These are phyloP conservation scores for Eutolmus rufibarbis DNA, from an alignment of 2,888 invertebrate species.

Conservation along the genomic window DNA sequence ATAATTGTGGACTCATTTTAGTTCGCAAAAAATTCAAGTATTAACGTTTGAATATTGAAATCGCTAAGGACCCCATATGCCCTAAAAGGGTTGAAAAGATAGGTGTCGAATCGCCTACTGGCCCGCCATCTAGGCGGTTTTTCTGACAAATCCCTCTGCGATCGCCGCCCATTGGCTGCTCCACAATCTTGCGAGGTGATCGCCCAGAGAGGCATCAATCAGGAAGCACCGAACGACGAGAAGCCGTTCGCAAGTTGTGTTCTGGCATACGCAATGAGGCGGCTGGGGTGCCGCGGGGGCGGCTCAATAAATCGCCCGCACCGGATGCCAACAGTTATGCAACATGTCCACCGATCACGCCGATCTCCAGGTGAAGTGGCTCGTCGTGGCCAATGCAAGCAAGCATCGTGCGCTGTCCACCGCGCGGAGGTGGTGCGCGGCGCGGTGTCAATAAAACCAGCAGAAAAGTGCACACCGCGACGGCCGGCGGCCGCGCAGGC, in stretches of 20 bases:
- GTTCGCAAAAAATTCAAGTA: no score
- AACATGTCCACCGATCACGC: conserved; percentile 33
- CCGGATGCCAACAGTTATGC: conserved; percentile 40
- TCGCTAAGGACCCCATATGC: no score
- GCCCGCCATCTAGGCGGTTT: background rate
- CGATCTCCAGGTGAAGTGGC: conserved; percentile 7
- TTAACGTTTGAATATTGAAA: no score
- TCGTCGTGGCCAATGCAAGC: background rate
- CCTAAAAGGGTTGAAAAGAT: background rate
- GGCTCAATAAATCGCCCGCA: conserved; percentile 13
- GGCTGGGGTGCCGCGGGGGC: background rate
- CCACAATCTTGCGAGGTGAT: background rate
- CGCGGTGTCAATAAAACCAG: conserved; percentile 23
- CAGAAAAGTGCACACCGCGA: conserved; percentile 1
- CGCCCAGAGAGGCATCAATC: background rate
- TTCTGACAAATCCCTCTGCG: background rate
- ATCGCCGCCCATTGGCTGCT: background rate
- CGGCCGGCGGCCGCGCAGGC: background rate
- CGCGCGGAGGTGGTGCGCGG: background rate
- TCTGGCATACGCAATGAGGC: conserved; percentile 31
- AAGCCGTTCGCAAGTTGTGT: conserved; percentile 14
- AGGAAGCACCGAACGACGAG: conserved; percentile 28
- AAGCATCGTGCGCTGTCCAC: conserved; percentile 1
- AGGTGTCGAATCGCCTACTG: background rate
- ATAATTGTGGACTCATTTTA: no score